These are phyloP conservation scores for Hemicentrotus pulcherrimus DNA, from an alignment of 35 echinoderm and acorn worm species.

Conservation along the genomic window DNA sequence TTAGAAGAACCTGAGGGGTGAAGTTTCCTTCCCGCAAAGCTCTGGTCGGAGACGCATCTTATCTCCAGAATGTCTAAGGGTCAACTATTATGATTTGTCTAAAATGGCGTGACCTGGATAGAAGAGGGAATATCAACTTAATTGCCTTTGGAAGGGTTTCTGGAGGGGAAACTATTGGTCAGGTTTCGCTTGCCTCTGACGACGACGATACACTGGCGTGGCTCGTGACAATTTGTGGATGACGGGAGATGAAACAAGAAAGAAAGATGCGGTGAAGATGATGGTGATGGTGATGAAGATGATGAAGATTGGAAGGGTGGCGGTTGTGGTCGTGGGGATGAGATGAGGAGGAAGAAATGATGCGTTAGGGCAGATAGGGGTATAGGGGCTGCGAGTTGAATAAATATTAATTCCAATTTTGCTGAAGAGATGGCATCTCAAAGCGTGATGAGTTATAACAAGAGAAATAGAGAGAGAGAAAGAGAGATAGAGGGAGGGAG, in stretches of 20 bases:
- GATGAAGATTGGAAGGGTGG: background rate
- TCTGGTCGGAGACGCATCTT: background rate
- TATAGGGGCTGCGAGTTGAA: too few species aligned
- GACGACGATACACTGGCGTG: background rate
- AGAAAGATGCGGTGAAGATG: constrained; percentile 19
- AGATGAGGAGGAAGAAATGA: background rate
- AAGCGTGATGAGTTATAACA: too few species aligned
- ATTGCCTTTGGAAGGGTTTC: constrained; percentile 17
- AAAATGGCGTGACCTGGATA: constrained; percentile 21
- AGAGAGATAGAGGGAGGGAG: too few species aligned
- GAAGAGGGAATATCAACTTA: constrained; percentile 25
- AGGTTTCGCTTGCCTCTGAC: constrained; percentile 14
- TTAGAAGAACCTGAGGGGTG: background rate
- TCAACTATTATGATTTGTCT: constrained; percentile 39
- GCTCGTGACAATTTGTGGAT: background rate
- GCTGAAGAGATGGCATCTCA: too few species aligned
- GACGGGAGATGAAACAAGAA: background rate
- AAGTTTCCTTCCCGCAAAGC: background rate
- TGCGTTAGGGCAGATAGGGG: background rate
- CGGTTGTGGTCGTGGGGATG: background rate
- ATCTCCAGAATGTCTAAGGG: background rate
- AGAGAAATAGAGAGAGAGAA: too few species aligned
- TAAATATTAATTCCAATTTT: too few species aligned
- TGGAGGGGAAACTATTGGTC: constrained; percentile 29
- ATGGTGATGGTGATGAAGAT: background rate